Evolutionary conservation across 2,113 vertebrate genomes (phyloP).

Genomic region (Zapornia atra): DNA sequence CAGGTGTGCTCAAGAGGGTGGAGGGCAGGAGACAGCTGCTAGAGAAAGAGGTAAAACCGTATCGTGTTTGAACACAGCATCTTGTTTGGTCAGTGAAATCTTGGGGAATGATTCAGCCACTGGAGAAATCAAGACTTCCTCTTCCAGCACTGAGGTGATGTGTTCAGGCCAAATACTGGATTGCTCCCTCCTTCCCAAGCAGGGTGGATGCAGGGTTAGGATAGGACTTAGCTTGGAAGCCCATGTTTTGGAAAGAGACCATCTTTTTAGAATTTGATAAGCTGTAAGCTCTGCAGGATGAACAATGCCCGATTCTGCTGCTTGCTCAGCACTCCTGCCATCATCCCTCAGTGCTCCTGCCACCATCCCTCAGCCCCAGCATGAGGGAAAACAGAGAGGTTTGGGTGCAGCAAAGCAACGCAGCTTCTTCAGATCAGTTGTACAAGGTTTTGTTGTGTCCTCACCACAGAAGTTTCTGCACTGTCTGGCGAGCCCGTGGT

Average conservation of each 20-base stretch:
- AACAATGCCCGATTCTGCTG: not conserved
- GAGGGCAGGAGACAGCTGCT: not conserved
- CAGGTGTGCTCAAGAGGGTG: not conserved
- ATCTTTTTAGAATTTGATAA: not conserved
- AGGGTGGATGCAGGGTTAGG: not conserved
- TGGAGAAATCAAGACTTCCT: not conserved
- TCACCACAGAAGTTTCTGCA: not conserved
- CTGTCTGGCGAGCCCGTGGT: fast-evolving
- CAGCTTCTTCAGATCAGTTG: not conserved
- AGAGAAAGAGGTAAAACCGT: not conserved
- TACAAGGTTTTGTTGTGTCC: not conserved
- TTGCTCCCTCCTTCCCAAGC: not conserved
- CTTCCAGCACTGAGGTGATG: not conserved
- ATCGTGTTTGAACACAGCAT: not conserved
- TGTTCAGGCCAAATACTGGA: not conserved
- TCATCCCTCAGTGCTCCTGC: not conserved
- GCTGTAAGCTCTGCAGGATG: not conserved
- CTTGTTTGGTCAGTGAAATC: slow-evolving; percentile 16
- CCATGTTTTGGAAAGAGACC: not conserved
- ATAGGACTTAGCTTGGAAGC: not conserved
- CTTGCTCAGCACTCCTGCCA: not conserved
- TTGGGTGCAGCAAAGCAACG: fast-evolving
- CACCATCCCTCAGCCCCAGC: not conserved
- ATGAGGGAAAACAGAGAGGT: not conserved
- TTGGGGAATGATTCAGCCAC: not conserved